Conservation (phyloP, 2,888 invertebrate genomes). For the Drosophila atripex region DNA sequence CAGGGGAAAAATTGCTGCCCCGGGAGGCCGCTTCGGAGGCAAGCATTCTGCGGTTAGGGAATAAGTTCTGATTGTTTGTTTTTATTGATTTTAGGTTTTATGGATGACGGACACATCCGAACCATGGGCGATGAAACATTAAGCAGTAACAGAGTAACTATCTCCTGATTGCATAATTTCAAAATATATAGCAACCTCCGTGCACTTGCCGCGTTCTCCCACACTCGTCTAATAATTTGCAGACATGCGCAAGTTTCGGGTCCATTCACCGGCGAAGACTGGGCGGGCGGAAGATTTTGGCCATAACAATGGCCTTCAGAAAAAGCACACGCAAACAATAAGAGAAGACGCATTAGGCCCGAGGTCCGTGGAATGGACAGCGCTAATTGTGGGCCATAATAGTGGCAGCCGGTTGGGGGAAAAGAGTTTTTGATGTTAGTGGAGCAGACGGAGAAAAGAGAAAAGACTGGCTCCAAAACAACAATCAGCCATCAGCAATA, state of each 20-base stretch:
- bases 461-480: conserved; percentile 10
- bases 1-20: conserved; percentile 46
- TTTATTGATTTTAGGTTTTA: not conserved
- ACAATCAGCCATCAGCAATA: not conserved
- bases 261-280: conserved; percentile 56
- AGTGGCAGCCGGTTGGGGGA: conserved; percentile 20
- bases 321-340: conserved; percentile 31
- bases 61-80: conserved; percentile 12
- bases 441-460: conserved; percentile 37
- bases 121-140: too few species aligned
- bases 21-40: conserved; percentile 4
- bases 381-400: conserved; percentile 69
- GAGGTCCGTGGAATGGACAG: conserved; percentile 54
- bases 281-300: conserved; percentile 24
- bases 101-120: not conserved
- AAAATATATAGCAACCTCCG: not conserved
- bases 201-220: conserved; percentile 19
- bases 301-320: conserved; percentile 30
- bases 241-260: conserved; percentile 49
- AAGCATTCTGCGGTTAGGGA: conserved; percentile 22
- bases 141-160: not conserved
- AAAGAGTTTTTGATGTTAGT: conserved; percentile 43
- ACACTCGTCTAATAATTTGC: conserved; percentile 16
- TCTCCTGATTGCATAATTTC: not conserved
- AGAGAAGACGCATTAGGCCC: conserved; percentile 53